phyloP scores from a whole-genome alignment of 2,113 vertebrate species.

The Calyptomena viridis region DNA sequence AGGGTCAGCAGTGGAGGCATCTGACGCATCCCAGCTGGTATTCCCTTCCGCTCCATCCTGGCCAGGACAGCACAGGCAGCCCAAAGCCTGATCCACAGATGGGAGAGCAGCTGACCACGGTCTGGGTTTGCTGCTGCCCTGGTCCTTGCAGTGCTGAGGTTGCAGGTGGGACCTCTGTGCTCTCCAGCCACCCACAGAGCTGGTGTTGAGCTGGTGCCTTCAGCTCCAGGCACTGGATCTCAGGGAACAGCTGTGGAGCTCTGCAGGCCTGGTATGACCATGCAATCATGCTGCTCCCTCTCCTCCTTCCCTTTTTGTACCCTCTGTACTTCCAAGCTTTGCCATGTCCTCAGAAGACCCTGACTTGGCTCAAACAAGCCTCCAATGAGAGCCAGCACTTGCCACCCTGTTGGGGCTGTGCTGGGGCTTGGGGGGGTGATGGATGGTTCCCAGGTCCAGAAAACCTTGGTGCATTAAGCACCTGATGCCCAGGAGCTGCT shows the following conservation, averaged over 20 bases:
- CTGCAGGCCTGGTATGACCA: background rate
- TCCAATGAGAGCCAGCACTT: background rate
- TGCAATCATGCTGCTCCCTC: background rate
- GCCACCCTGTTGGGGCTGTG: rapidly evolving
- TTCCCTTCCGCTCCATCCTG: background rate
- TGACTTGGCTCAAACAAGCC: background rate
- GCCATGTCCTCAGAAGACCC: background rate
- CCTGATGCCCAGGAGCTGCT: background rate
- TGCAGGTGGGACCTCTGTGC: background rate
- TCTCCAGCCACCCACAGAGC: background rate
- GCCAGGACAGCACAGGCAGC: background rate
- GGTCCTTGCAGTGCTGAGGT: background rate
- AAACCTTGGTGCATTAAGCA: background rate
- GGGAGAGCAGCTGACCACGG: background rate
- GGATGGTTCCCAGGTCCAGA: background rate
- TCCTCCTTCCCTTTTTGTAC: background rate
- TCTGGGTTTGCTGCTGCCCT: background rate
- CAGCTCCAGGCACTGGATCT: rapidly evolving
- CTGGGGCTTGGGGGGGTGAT: background rate
- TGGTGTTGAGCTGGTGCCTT: background rate
- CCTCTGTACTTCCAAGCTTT: background rate
- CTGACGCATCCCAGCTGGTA: conserved; percentile 3
- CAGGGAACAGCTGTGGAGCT: background rate
- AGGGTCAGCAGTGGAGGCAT: background rate
- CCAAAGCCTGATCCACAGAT: background rate